phyloP scores from a whole-genome alignment of 2,113 vertebrate genomes.

The Gobio gobio region DNA sequence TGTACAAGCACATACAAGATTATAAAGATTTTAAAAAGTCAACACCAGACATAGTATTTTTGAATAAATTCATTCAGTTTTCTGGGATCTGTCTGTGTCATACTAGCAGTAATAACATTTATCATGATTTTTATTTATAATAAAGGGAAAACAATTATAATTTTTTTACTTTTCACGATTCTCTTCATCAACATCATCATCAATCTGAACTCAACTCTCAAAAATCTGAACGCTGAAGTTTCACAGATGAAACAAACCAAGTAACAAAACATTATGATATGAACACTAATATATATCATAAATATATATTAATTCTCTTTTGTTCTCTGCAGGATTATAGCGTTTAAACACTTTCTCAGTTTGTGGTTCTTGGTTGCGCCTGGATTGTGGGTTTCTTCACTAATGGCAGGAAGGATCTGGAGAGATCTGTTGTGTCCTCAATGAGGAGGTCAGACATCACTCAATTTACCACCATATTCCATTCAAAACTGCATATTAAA shows the following conservation, averaged over 20 bases:
- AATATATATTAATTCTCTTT: too few species aligned
- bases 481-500: too few species aligned
- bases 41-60: too few species aligned
- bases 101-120: too few species aligned
- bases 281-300: neutral
- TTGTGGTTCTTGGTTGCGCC: slow-evolving; percentile 40
- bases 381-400: slow-evolving; percentile 34
- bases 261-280: slow-evolving; percentile 45
- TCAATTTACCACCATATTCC: neutral
- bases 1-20: too few species aligned
- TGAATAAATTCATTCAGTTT: too few species aligned
- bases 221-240: slow-evolving; percentile 65
- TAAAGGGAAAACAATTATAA: too few species aligned
- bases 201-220: slow-evolving; percentile 66
- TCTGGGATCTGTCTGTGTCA: slow-evolving; percentile 35
- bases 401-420: too few species aligned
- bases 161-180: neutral
- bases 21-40: too few species aligned
- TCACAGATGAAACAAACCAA: slow-evolving; percentile 63
- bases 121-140: too few species aligned
- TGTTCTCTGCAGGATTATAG: neutral
- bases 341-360: slow-evolving; percentile 41
- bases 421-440: neutral
- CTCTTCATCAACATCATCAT: slow-evolving; percentile 67
- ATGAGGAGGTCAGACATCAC: slow-evolving; percentile 35